Percentiles rank a stretch among this genome's conserved stretches.
phyloP scores from a whole-genome alignment of 2,113 vertebrate species.

The Pipa parva region DNA sequence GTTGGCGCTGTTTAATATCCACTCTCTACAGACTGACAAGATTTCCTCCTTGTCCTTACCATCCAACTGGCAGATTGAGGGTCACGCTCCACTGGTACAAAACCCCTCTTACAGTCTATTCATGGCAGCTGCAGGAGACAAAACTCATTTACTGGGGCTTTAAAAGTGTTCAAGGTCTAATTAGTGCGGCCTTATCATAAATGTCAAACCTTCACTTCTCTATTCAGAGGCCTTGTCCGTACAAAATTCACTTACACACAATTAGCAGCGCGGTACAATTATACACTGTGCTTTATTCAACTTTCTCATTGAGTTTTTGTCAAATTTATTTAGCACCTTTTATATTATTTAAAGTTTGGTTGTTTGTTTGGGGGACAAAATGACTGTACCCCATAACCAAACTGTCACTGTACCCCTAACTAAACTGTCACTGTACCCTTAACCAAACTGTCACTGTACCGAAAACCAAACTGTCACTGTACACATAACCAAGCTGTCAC shows the following conservation, averaged over 20 bases:
- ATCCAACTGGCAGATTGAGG: constrained; percentile 71
- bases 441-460: too few species aligned
- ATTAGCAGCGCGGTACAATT: neutral
- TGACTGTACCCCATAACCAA: too few species aligned
- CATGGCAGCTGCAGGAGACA: constrained; percentile 51
- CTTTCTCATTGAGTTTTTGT: neutral
- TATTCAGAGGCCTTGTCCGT: neutral
- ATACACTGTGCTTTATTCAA: neutral
- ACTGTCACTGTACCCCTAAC: too few species aligned
- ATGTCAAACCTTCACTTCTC: neutral
- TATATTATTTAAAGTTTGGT: too few species aligned
- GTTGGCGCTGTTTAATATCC: constrained; percentile 56
- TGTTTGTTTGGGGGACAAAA: too few species aligned
- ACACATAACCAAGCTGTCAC: too few species aligned
- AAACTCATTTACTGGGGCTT: constrained; percentile 41
- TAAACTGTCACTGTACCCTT: too few species aligned
- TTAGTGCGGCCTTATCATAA: neutral
- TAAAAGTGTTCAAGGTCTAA: constrained; percentile 1
- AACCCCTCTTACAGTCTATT: constrained; percentile 50
- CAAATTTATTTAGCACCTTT: neutral
- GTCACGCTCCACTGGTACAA: constrained; percentile 61
- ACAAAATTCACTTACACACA: neutral
- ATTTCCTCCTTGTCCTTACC: constrained; percentile 61
- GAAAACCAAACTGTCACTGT: too few species aligned
- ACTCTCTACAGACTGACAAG: constrained; percentile 60